Percentiles rank a stretch among this genome's conserved stretches.
Conservation (phyloP, 2,797 vertebrate genomes). For the Amniataba percoides region DNA sequence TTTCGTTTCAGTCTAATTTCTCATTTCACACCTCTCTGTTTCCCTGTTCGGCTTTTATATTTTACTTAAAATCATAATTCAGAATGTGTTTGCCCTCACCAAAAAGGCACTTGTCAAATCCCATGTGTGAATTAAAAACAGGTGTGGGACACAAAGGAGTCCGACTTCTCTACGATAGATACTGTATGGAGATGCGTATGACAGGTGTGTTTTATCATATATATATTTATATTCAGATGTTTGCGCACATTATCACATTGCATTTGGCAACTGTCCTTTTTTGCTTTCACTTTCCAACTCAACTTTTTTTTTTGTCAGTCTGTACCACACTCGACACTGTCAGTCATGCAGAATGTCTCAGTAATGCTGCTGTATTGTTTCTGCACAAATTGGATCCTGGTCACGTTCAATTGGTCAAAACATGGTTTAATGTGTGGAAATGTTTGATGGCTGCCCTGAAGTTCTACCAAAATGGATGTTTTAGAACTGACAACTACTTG, state of each 20-base stretch:
- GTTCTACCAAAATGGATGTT: background rate
- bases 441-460: background rate
- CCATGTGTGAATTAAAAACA: conserved; percentile 29
- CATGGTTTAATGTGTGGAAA: too few relatives aligned
- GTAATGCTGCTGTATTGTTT: background rate
- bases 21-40: conserved; percentile 55
- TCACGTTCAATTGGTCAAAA: background rate
- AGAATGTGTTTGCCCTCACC: conserved; percentile 26
- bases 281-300: background rate
- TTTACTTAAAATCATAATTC: conserved; percentile 29
- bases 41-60: background rate
- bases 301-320: background rate
- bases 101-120: conserved; percentile 27
- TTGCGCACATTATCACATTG: background rate
- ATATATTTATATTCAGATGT: background rate
- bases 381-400: background rate
- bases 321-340: background rate
- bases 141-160: background rate
- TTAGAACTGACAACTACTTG: background rate
- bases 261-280: background rate
- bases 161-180: background rate
- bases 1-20: conserved; percentile 32
- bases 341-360: background rate
- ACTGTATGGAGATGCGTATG: background rate
- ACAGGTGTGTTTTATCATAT: background rate